Conservation (phyloP, 2,888 invertebrate species). For the Heliconius hortense region DNA sequence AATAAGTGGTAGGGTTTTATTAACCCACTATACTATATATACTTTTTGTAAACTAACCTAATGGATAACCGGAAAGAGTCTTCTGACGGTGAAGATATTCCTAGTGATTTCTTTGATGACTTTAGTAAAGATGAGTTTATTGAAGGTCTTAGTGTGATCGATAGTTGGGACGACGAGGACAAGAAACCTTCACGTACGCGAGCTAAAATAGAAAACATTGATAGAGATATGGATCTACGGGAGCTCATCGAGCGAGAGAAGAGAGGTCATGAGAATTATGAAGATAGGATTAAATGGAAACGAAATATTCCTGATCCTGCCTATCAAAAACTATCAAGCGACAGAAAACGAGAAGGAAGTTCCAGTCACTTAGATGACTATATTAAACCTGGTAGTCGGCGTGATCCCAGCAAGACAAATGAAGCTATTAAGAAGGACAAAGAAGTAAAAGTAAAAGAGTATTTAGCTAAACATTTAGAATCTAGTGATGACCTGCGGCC, state of each 20-base stretch:
- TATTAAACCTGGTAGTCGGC: slow-evolving; percentile 72
- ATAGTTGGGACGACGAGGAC: slow-evolving; percentile 68
- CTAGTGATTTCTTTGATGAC: slow-evolving; percentile 78
- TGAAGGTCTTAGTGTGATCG: slow-evolving; percentile 74
- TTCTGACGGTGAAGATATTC: slow-evolving; percentile 67
- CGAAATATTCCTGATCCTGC: slow-evolving; percentile 24
- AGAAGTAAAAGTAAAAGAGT: slow-evolving; percentile 72
- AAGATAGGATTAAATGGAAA: slow-evolving; percentile 31
- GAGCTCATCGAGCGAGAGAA: slow-evolving; percentile 54
- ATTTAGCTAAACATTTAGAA: slow-evolving; percentile 68
- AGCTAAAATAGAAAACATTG: slow-evolving; percentile 52
- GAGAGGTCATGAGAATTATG: slow-evolving; percentile 35
- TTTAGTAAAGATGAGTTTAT: slow-evolving; percentile 74
- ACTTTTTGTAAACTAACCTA: slow-evolving; percentile 25
- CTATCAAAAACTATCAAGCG: slow-evolving; percentile 22
- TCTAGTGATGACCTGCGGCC: slow-evolving; percentile 67
- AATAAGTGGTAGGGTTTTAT: not conserved
- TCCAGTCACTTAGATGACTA: slow-evolving; percentile 56
- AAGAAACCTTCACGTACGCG: slow-evolving; percentile 44
- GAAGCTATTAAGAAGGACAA: slow-evolving; percentile 73
- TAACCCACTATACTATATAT: not conserved
- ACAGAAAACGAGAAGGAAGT: slow-evolving; percentile 45
- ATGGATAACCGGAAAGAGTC: slow-evolving; percentile 49
- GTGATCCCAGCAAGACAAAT: slow-evolving; percentile 72
- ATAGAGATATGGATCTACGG: slow-evolving; percentile 61